Evolutionary conservation across 2,888 invertebrate species (phyloP), one percentile per base, ranked within the genome.

Genomic region (Drosophila anomelani): DNA sequence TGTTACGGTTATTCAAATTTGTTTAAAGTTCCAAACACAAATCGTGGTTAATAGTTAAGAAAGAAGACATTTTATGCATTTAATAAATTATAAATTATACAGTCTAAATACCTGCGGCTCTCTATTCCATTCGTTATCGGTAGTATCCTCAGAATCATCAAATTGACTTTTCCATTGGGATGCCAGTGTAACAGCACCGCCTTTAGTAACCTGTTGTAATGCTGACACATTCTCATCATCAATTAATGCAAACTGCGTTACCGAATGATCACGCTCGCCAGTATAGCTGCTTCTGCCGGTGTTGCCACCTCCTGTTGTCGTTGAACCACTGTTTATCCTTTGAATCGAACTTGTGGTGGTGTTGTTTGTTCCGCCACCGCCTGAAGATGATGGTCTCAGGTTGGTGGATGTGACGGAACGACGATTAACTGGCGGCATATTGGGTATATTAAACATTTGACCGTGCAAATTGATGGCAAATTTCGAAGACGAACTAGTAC

Each of bases 161-260:
- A 98, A 98, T 91, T 98, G 98, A 0, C 98, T 98, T 91, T 98
- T 98, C 98, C 98, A 98, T 89, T 97, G 97, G 20, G 98, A 98
- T 2, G 97, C 98, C 17, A 98, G 93, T 0, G 98, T 98, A 12
- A 98, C 93, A 1, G 97, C 97, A 0, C 97, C 97, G 17, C 97
- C 96, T 90, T 96, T 95, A 0, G 97, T 98, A 57, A 97, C 96
- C 94, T 97, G 97, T 91, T 97, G 97, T 77, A 96, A 91, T 0
- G 96, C 96, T 5, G 97, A 98, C 0, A 97, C 96, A 89, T 98
- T 98, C 80, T 98, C 98, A 90, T 98, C 98, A 90, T 98, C 98
- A 91, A 97, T 97, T 72, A 98, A 95, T 0, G 98, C 98, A 92
- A 97, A 98, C 92, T 98, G 98, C 7, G 96, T 96, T 84, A 96